Evolutionary conservation across 2,888 invertebrate species (phyloP).

Genomic region (Dione juno): DNA sequence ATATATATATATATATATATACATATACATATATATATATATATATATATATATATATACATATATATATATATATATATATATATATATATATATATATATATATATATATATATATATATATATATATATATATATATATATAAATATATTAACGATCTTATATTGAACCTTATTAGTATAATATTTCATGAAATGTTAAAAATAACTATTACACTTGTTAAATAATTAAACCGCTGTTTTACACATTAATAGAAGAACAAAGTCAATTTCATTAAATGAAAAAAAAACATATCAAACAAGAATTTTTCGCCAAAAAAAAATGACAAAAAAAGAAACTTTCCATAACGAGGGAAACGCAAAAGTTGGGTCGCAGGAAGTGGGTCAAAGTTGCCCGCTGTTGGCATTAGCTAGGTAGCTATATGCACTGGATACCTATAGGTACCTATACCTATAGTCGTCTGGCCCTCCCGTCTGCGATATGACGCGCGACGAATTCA

Average conservation of each 20-base stretch:
- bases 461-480: slow-evolving; percentile 47
- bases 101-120: too few relatives aligned
- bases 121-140: too few relatives aligned
- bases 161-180: too few relatives aligned
- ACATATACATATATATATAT: too few relatives aligned
- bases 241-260: neutral
- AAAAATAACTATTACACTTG: too few relatives aligned
- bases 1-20: too few relatives aligned
- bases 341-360: slow-evolving; percentile 47
- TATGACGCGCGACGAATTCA: slow-evolving; percentile 46
- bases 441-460: slow-evolving; percentile 22
- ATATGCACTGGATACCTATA: slow-evolving; percentile 27
- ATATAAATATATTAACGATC: too few relatives aligned
- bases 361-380: slow-evolving; percentile 59
- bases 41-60: too few relatives aligned
- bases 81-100: too few relatives aligned
- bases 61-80: too few relatives aligned
- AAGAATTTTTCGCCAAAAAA: slow-evolving; percentile 7
- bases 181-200: too few relatives aligned
- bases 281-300: slow-evolving; percentile 1
- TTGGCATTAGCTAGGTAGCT: slow-evolving; percentile 31
- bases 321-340: slow-evolving; percentile 38
- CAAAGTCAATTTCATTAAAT: neutral
- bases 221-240: neutral
- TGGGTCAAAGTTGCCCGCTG: slow-evolving; percentile 69